A percentile compares a stretch with the other conserved stretches of the same genome.
Conservation (phyloP, 1,140 invertebrate species). For the Drosophila pallidifrons region DNA sequence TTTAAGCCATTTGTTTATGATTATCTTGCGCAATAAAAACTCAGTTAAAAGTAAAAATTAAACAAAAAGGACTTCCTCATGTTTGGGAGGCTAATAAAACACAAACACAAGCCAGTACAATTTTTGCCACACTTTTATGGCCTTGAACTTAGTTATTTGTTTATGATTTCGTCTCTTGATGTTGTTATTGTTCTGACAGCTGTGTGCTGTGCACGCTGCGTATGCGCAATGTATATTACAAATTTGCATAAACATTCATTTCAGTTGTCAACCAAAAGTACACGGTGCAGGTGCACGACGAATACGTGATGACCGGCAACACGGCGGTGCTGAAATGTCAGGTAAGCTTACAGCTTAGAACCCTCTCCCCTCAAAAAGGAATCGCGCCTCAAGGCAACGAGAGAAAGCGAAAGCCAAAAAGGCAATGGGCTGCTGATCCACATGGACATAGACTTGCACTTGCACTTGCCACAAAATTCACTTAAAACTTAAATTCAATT, state of each 20-base stretch:
- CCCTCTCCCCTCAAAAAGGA: too few relatives aligned
- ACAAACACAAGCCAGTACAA: conserved; percentile 46
- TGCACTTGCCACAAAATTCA: conserved; percentile 54
- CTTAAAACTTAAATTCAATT: conserved; percentile 65
- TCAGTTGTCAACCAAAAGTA: conserved; percentile 94
- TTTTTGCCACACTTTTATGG: conserved; percentile 33
- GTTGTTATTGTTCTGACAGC: conserved; percentile 14
- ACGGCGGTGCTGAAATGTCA: conserved; percentile 94
- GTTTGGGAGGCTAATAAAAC: conserved; percentile 57
- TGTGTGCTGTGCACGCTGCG: conserved; percentile 32
- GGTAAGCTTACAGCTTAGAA: conserved; percentile 53
- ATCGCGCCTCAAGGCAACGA: neutral
- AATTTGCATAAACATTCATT: conserved; percentile 60
- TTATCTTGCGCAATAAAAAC: conserved; percentile 51
- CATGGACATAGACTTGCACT: neutral
- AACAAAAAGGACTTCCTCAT: conserved; percentile 30
- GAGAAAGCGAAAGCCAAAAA: conserved; percentile 4
- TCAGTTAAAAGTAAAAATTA: conserved; percentile 30
- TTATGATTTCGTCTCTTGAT: conserved; percentile 1
- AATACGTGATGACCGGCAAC: conserved; percentile 95
- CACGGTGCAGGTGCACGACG: conserved; percentile 94
- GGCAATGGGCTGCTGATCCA: neutral
- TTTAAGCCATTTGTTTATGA: conserved; percentile 54
- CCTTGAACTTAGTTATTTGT: conserved; percentile 37
- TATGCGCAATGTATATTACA: conserved; percentile 53